Conservation (phyloP, 2,113 vertebrate species). For the Corythornis madagascariensis region DNA sequence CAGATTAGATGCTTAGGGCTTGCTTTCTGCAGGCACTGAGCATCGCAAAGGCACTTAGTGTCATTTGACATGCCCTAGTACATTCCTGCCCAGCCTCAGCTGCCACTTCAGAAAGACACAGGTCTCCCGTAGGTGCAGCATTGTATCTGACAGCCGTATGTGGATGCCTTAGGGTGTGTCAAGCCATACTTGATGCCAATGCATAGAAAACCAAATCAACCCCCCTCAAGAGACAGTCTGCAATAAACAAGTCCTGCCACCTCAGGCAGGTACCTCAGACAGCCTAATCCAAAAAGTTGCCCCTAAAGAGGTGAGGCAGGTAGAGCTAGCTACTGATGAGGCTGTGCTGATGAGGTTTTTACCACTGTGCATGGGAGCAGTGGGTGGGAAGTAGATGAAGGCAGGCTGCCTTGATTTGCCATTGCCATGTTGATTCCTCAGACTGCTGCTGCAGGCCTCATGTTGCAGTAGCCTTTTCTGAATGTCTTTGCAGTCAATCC, state of each 20-base stretch:
- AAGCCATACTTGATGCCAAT: background rate
- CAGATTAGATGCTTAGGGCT: background rate
- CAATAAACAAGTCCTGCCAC: background rate
- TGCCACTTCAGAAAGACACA: conserved; percentile 43
- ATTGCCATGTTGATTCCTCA: accelerated
- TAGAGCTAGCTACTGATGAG: accelerated
- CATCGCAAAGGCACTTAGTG: background rate
- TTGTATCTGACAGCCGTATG: background rate
- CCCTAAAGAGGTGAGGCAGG: background rate
- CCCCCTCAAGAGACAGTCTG: background rate
- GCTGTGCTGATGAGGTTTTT: background rate
- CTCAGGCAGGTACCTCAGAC: background rate
- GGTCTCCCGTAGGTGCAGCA: background rate
- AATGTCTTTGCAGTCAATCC: background rate
- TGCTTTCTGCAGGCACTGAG: background rate
- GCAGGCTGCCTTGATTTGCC: background rate
- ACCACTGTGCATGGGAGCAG: accelerated
- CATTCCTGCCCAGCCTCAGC: background rate
- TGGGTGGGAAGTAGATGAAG: background rate
- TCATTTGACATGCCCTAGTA: conserved; percentile 33
- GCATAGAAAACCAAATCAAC: background rate
- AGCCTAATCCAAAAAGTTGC: background rate
- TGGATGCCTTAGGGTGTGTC: conserved; percentile 5
- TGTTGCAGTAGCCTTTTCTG: background rate
- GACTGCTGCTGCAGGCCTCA: accelerated